Evolutionary conservation across 2,113 vertebrate species (phyloP), one percentile per base, ranked within the genome.

Genomic region (Carettochelys insculpta): DNA sequence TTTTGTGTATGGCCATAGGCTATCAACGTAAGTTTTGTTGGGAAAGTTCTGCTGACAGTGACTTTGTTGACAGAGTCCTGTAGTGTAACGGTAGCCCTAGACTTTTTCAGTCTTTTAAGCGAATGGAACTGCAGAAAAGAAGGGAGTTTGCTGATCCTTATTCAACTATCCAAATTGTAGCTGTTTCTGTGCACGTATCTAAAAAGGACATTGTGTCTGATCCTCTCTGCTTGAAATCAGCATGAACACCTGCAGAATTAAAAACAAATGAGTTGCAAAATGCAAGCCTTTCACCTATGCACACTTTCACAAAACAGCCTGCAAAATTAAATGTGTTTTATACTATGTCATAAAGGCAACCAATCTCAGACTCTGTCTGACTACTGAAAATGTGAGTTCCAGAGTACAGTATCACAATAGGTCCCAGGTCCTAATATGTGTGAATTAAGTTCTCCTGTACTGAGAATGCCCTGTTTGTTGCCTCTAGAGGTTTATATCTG

Each of bases 351-450:
- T 41, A 73, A 43, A 58, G 45, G 45, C 24, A 9, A 14, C 10
- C 6, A 45, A 29, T 52, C 24, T 75, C 25, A 4, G 24, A 8
- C 41, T 41, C 52, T 41, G 3, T 8, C 31, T 85, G 80, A 3
- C 43, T 47, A 2, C 16, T 0, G 0, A 51, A 77, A 9, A 38
- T 43, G 50, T 76, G 14, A 1, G 11, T 73, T 20, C 48, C 27
- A 81, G 54, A 47, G 0, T 0, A 31, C 0, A 1, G 43, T 16
- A 9, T 78, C n/a, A 77, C 88, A 75, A 75, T 75, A 27, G 71
- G 25, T 43, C 71, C 38, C 20, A 10, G 34, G 41, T 7, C 71
- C 27, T 75, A 75, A 45, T 27, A 27, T 25, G 38, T 43, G 22
- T 25, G 68, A 73, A 73, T 73, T 73, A 12, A 73, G 24, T 10